phyloP scores from a whole-genome alignment of 2,888 invertebrate genomes.

The Selenia dentaria region DNA sequence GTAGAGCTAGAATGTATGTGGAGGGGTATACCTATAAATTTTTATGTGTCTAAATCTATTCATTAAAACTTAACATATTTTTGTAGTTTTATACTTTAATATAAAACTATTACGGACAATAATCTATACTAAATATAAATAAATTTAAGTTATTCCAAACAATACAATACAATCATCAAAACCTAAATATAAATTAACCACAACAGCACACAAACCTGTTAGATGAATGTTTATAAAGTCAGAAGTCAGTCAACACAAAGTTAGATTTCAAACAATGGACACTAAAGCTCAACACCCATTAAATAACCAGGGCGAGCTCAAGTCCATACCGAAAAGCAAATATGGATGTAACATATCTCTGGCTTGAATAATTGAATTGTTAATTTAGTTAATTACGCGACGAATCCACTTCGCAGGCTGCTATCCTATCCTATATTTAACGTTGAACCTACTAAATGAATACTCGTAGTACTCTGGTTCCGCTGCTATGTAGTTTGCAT shows the following conservation, averaged over 20 bases:
- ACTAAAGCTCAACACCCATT: slow-evolving; percentile 11
- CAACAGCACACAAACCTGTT: no score
- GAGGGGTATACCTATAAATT: no score
- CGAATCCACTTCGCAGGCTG: slow-evolving; percentile 22
- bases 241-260: background rate
- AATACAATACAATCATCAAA: no score
- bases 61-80: no score
- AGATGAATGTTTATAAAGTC: no score
- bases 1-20: no score
- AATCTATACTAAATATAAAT: no score
- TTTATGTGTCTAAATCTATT: no score
- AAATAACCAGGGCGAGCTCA: slow-evolving; percentile 2
- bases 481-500: background rate
- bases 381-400: slow-evolving; percentile 28
- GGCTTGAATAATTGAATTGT: slow-evolving; percentile 26
- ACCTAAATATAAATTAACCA: no score
- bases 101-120: no score
- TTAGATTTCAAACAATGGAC: slow-evolving; percentile 1
- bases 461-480: background rate
- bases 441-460: slow-evolving; percentile 11
- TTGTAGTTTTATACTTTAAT: no score
- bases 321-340: slow-evolving; percentile 19
- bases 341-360: slow-evolving; percentile 16
- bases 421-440: slow-evolving; percentile 19
- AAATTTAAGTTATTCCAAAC: no score